Base-by-base conservation (phyloP, 2,797 vertebrate species). In the Miichthys miiuy region DNA sequence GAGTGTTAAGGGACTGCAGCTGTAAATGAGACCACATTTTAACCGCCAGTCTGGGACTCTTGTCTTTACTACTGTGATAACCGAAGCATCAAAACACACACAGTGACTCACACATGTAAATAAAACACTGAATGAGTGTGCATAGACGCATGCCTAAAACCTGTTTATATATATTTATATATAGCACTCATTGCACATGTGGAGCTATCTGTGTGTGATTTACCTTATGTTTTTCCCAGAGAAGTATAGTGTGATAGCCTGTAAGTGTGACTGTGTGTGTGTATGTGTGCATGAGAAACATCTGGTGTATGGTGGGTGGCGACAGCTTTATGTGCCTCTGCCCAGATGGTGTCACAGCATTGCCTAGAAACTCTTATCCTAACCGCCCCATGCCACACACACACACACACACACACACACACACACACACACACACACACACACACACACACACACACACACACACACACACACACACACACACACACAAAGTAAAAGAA, bases 341-440 rank as follows among this genome's bases (percentile, higher is more conserved):
- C 93, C 95, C 95, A 96, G 95, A 96, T 96, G 95, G 95, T 95
- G 91, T 93, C 94, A 95, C 95, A 96, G 95, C 93, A 90, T 92
- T 88, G 81, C 92, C 89, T 93, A 93, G 93, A 94, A 95, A 93
- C 93, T 95, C 93, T 94, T 91, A 92, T 95, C 88, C 89, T 93
- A 92, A 94, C 90, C 91, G 73, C 91, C 93, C 89, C 88, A 89
- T 68, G 87, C 78, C 47, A 67, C 63, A 74, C 69, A 64, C 69
- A 74, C 50, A 50, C 52, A 44, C 66, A 48, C 73, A 65, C 58
- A 75, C 62, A n/a, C n/a, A n/a, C n/a, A n/a, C n/a, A n/a, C 25
- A 25, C n/a, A n/a, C n/a, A 72, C 80, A 85, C 80, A 83, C 70
- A 68, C 55, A 78, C 72, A 79, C 52, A 82, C 25, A 25, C n/a